Percentiles rank a stretch among this genome's conserved stretches.
phyloP scores from a whole-genome alignment of 2,797 vertebrate genomes.

The Gambusia yucatana region DNA sequence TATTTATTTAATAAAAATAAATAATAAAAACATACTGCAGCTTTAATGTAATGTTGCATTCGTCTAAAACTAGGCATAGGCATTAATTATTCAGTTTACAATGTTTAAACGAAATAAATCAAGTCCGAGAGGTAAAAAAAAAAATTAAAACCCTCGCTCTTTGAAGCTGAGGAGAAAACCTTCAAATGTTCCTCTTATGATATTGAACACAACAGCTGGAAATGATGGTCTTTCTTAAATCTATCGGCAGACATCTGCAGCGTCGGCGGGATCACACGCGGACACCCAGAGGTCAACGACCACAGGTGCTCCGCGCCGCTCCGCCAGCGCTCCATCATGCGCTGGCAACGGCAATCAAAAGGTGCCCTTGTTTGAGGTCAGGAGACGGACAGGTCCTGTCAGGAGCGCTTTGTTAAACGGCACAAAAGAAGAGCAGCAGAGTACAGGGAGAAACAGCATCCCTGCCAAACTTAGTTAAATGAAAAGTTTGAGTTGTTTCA shows the following conservation, averaged over 20 bases:
- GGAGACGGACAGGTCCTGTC: slow-evolving; percentile 22
- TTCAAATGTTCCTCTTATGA: slow-evolving; percentile 41
- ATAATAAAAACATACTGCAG: too few relatives aligned
- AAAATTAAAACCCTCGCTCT: neutral
- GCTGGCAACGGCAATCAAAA: slow-evolving; percentile 30
- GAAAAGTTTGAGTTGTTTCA: neutral
- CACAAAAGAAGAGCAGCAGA: slow-evolving; percentile 11
- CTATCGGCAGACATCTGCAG: slow-evolving; percentile 15
- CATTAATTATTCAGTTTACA: neutral
- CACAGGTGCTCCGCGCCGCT: neutral
- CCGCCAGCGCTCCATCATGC: slow-evolving; percentile 13
- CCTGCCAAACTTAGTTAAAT: neutral
- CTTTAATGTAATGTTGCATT: slow-evolving; percentile 21
- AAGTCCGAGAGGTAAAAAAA: neutral
- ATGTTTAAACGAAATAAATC: neutral
- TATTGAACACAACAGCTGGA: slow-evolving; percentile 19
- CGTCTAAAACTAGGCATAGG: neutral
- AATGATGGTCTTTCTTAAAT: slow-evolving; percentile 20
- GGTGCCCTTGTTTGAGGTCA: slow-evolving; percentile 28
- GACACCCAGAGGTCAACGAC: slow-evolving; percentile 31
- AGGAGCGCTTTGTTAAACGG: neutral
- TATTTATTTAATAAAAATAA: too few relatives aligned
- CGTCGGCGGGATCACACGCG: neutral
- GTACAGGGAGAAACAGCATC: neutral
- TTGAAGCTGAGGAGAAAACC: slow-evolving; percentile 19